Conservation (phyloP, 2,888 invertebrate genomes). For the Pyrrhosoma nymphula region DNA sequence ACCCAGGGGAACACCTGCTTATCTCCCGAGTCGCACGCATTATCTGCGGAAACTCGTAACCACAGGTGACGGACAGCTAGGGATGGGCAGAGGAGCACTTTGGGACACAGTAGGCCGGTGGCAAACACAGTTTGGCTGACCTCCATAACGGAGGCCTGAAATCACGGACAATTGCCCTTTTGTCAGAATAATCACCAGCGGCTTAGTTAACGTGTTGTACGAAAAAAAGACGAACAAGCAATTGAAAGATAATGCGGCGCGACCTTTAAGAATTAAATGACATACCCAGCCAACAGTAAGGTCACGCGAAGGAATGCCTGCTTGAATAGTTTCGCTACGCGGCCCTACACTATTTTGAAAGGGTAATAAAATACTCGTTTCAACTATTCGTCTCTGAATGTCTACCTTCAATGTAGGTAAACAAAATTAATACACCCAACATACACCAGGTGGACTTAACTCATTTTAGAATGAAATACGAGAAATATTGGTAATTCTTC, state of each 20-base stretch:
- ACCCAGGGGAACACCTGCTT: background rate
- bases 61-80: background rate
- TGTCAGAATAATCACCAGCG: background rate
- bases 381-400: too few species aligned
- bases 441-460: too few species aligned
- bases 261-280: too few species aligned
- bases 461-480: too few species aligned
- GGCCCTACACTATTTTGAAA: too few species aligned
- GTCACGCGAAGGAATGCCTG: too few species aligned
- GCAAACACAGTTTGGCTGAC: background rate
- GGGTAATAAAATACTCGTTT: too few species aligned
- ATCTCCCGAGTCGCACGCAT: background rate
- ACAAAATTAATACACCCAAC: too few species aligned
- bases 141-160: background rate
- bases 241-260: background rate
- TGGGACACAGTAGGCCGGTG: background rate
- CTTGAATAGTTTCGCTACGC: too few species aligned
- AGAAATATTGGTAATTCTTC: too few species aligned
- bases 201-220: background rate
- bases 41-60: background rate
- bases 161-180: background rate
- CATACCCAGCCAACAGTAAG: too few species aligned
- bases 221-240: background rate
- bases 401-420: too few species aligned
- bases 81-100: background rate